A percentile compares a stretch with the other conserved stretches of the same genome.
Conservation (phyloP, 1,140 invertebrate genomes). For the Alviniconcha marisindica region DNA sequence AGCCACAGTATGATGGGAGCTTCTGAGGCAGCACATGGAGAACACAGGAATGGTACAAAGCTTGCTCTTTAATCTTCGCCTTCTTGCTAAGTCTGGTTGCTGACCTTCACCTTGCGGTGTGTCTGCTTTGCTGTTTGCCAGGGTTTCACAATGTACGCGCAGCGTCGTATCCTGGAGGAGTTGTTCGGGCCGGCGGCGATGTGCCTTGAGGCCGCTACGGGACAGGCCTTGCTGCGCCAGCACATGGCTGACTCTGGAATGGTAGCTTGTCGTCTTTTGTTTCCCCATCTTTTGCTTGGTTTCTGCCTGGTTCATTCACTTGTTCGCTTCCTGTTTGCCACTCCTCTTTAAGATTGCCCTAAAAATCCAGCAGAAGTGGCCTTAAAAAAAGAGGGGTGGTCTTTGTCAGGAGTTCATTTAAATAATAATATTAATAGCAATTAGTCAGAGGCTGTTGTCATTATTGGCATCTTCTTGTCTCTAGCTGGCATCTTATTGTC, state of each 20-base stretch:
- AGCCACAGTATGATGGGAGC: neutral
- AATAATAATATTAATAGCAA: too few relatives aligned
- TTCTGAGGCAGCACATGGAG: neutral
- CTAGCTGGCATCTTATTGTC: too few relatives aligned
- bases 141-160: slow-evolving; percentile 84
- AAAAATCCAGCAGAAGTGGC: too few relatives aligned
- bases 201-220: slow-evolving; percentile 55
- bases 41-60: neutral
- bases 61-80: neutral
- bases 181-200: slow-evolving; percentile 50
- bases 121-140: slow-evolving; percentile 33
- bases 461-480: too few relatives aligned
- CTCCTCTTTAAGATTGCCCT: too few relatives aligned
- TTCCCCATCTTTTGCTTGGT: neutral
- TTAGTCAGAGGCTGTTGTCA: too few relatives aligned
- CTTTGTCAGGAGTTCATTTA: too few relatives aligned
- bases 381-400: too few relatives aligned
- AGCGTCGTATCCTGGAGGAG: slow-evolving; percentile 55
- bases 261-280: slow-evolving; percentile 39
- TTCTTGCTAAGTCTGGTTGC: neutral
- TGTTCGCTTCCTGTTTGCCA: too few relatives aligned
- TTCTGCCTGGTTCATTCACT: too few relatives aligned
- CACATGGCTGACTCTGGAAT: slow-evolving; percentile 54
- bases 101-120: neutral
- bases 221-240: slow-evolving; percentile 49